Percentiles rank a stretch among this genome's conserved stretches.
These are phyloP conservation scores for Petrocephalus microphthalmus DNA, from an alignment of 2,113 vertebrate genomes.

Conservation along the genomic window DNA sequence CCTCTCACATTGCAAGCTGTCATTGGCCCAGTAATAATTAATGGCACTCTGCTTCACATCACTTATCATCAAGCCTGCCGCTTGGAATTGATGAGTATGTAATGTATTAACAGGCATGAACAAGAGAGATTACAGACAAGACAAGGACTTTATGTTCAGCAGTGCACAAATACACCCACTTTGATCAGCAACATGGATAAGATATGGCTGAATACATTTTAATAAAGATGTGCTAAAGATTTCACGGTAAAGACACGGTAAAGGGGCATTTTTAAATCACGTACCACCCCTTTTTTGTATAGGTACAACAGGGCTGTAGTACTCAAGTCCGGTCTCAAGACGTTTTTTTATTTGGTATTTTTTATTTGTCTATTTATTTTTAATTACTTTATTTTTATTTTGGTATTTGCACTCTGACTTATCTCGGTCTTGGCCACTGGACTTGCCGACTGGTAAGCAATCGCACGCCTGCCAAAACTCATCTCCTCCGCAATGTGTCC, in stretches of 20 bases:
- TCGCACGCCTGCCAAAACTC: background rate
- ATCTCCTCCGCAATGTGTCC: background rate
- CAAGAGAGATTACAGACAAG: constrained; percentile 32
- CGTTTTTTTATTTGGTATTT: background rate
- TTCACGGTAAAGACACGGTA: background rate
- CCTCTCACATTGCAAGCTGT: constrained; percentile 39
- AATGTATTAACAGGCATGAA: constrained; percentile 41
- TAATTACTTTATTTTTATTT: no score
- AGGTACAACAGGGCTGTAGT: background rate
- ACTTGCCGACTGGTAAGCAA: background rate
- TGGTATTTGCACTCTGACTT: background rate
- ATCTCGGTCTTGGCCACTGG: background rate
- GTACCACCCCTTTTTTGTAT: background rate
- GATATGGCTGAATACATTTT: background rate
- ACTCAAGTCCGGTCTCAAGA: background rate
- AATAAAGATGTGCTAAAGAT: background rate
- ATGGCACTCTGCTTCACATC: constrained; percentile 35
- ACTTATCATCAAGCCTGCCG: constrained; percentile 28
- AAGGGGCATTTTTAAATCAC: background rate
- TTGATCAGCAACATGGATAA: background rate
- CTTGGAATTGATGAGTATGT: constrained; percentile 28
- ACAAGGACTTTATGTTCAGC: background rate
- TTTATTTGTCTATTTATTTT: no score
- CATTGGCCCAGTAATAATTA: constrained; percentile 42
- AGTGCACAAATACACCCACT: background rate